Conservation (phyloP, 2,113 vertebrate species). For the Chamaea fasciata region DNA sequence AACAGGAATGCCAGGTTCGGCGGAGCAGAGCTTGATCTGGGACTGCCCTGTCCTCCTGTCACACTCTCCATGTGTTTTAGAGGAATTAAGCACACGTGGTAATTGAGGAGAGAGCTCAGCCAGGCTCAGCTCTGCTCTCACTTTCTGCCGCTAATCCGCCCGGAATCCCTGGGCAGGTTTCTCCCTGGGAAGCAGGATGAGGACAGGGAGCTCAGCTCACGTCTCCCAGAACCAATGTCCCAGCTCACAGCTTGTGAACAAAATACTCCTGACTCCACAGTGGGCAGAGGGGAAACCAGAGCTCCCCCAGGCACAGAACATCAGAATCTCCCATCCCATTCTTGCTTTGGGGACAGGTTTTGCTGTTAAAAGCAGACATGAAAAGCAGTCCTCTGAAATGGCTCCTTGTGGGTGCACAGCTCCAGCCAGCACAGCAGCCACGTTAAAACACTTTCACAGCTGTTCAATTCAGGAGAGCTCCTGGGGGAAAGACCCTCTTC, state of each 20-base stretch:
- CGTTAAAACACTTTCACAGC: rapidly evolving
- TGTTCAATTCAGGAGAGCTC: neutral
- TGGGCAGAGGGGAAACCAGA: neutral
- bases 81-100: neutral
- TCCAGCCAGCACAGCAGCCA: neutral
- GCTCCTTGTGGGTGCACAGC: neutral
- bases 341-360: neutral
- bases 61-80: rapidly evolving
- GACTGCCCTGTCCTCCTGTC: neutral
- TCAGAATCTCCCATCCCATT: neutral
- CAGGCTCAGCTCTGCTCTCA: neutral
- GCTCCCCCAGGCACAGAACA: neutral
- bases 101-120: neutral
- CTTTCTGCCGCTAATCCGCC: neutral
- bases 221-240: neutral
- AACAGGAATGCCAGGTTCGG: neutral
- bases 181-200: neutral
- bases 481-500: neutral
- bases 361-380: neutral
- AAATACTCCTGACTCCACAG: neutral
- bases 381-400: neutral
- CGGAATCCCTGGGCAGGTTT: neutral
- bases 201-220: neutral
- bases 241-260: neutral
- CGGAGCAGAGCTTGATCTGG: neutral